Evolutionary conservation across 2,888 invertebrate species (phyloP).

Genomic region (Sinhomidia bicolor): DNA sequence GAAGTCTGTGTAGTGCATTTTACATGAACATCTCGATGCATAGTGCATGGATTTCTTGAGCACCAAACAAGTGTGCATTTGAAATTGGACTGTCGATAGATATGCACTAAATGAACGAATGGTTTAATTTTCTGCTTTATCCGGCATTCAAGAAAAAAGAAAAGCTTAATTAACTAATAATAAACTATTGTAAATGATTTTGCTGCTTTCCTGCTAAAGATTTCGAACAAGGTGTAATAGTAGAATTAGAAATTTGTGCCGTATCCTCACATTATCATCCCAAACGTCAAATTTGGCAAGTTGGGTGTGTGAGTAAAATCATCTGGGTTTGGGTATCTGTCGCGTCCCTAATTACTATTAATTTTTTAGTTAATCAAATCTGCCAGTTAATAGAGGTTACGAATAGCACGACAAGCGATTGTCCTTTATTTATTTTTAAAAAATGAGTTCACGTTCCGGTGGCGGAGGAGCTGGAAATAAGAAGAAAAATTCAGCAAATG

Average conservation of each 20-base stretch:
- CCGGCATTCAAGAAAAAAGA: too few relatives aligned
- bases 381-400: too few relatives aligned
- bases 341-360: too few relatives aligned
- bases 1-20: too few relatives aligned
- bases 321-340: too few relatives aligned
- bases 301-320: too few relatives aligned
- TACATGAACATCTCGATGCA: too few relatives aligned
- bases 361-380: too few relatives aligned
- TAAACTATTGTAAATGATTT: background rate
- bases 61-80: conserved; percentile 25
- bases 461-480: conserved; percentile 51
- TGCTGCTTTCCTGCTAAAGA: background rate
- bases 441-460: conserved; percentile 66
- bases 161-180: background rate
- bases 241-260: background rate
- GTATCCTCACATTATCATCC: background rate
- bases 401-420: too few relatives aligned
- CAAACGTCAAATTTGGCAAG: too few relatives aligned
- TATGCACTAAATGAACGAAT: background rate
- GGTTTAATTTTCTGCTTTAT: background rate
- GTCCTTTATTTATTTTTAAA: background rate
- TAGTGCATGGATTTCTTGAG: conserved; percentile 15
- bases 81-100: background rate
- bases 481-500: conserved; percentile 20
- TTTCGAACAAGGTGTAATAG: background rate